Evolutionary conservation across 2,888 invertebrate genomes (phyloP).

Genomic region (Cheilosia scutellata): DNA sequence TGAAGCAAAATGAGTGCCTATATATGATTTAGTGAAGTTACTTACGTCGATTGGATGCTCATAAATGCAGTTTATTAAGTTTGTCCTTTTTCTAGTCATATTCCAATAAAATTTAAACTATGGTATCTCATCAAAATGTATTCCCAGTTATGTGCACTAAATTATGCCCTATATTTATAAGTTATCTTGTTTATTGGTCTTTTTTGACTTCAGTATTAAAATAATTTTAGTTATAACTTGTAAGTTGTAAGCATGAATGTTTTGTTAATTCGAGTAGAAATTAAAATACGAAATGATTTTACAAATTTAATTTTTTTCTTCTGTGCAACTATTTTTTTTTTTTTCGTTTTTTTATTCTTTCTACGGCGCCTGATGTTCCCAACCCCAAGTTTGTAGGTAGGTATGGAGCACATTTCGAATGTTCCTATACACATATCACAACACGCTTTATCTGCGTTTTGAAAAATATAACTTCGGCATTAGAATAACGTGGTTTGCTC

Average conservation of each 20-base stretch:
- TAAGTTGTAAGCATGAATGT: slow-evolving; percentile 17
- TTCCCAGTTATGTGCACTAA: slow-evolving; percentile 58
- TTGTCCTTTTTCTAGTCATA: slow-evolving; percentile 70
- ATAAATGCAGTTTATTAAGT: slow-evolving; percentile 57
- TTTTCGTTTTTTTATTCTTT: background rate
- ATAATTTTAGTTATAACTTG: slow-evolving; percentile 30
- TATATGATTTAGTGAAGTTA: slow-evolving; percentile 24
- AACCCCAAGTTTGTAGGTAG: no score
- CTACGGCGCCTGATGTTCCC: no score
- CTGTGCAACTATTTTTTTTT: background rate
- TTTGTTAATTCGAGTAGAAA: slow-evolving; percentile 51
- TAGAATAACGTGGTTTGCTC: no score
- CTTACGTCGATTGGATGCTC: slow-evolving; percentile 26
- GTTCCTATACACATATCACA: no score
- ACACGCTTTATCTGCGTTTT: no score
- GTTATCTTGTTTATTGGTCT: slow-evolving; percentile 28
- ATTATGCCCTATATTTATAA: slow-evolving; percentile 43
- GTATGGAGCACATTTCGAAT: no score
- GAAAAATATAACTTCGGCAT: no score
- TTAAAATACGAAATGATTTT: slow-evolving; percentile 41
- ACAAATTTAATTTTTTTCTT: background rate
- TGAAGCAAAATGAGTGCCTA: slow-evolving; percentile 37
- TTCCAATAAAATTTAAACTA: slow-evolving; percentile 55
- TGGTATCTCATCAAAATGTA: slow-evolving; percentile 64
- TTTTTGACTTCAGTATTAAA: slow-evolving; percentile 42